phyloP scores from a whole-genome alignment of 1,140 invertebrate genomes.

The Yoshiicerus persimilis region DNA sequence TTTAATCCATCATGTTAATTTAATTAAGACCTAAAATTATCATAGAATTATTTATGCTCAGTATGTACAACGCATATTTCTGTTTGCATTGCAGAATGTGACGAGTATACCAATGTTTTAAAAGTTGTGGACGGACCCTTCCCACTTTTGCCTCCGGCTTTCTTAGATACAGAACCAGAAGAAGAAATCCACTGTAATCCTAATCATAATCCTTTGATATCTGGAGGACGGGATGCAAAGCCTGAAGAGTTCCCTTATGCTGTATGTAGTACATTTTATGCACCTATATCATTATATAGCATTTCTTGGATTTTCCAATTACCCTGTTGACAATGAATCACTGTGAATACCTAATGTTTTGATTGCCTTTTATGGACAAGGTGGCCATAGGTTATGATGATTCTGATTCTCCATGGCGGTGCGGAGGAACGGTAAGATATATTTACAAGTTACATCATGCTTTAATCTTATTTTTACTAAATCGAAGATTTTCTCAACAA shows the following conservation, averaged over 20 bases:
- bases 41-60: not conserved
- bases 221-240: slow-evolving; percentile 22
- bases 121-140: not conserved
- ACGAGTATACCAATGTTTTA: slow-evolving; percentile 8
- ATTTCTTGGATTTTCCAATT: not conserved
- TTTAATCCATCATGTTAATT: not conserved
- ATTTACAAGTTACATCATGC: not conserved
- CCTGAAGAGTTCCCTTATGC: slow-evolving; percentile 13
- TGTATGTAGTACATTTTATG: not conserved
- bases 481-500: not conserved
- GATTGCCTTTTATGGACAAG: not conserved
- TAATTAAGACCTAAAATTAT: not conserved
- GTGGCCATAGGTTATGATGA: slow-evolving; percentile 13
- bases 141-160: not conserved
- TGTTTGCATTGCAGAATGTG: slow-evolving; percentile 28
- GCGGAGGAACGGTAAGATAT: slow-evolving; percentile 21
- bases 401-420: slow-evolving; percentile 12
- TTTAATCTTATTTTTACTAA: not conserved
- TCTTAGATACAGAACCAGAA: not conserved
- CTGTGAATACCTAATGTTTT: not conserved
- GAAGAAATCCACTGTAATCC: slow-evolving; percentile 20
- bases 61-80: not conserved
- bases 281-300: not conserved
- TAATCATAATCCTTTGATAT: slow-evolving; percentile 21
- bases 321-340: not conserved